Conservation (phyloP, 2,113 vertebrate species). For the Lamprotornis superbus region DNA sequence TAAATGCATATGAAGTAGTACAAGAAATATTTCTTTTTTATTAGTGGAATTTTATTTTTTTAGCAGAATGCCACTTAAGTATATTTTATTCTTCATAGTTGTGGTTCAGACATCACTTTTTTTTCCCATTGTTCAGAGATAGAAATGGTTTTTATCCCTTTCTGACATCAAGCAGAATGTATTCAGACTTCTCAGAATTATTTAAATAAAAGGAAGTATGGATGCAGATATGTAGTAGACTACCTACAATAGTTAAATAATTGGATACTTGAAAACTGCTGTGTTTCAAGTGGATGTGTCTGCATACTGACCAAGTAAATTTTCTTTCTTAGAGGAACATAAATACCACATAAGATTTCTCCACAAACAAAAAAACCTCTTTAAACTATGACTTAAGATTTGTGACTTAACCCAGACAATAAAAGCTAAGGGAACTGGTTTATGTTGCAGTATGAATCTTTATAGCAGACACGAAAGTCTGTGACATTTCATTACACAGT, state of each 20-base stretch:
- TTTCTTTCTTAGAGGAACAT: neutral
- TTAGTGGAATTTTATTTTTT: neutral
- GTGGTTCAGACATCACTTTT: neutral
- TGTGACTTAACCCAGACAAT: neutral
- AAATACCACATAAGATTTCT: neutral
- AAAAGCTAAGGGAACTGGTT: neutral
- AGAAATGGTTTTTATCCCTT: neutral
- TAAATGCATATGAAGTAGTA: neutral
- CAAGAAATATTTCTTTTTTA: neutral
- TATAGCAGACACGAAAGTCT: neutral
- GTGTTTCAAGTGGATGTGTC: neutral
- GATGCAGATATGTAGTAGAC: neutral
- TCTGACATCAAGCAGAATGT: neutral
- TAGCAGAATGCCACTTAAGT: neutral
- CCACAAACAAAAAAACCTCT: neutral
- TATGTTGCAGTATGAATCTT: neutral
- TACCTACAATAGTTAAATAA: neutral
- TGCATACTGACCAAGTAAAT: neutral
- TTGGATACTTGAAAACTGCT: neutral
- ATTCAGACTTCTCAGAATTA: neutral
- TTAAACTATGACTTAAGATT: neutral
- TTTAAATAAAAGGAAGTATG: neutral
- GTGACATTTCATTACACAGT: constrained; percentile 1
- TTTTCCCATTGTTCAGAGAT: neutral
- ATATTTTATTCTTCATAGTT: neutral